Evolutionary conservation across 1,140 invertebrate genomes (phyloP).

Genomic region (Pseudomyrmex gracilis): DNA sequence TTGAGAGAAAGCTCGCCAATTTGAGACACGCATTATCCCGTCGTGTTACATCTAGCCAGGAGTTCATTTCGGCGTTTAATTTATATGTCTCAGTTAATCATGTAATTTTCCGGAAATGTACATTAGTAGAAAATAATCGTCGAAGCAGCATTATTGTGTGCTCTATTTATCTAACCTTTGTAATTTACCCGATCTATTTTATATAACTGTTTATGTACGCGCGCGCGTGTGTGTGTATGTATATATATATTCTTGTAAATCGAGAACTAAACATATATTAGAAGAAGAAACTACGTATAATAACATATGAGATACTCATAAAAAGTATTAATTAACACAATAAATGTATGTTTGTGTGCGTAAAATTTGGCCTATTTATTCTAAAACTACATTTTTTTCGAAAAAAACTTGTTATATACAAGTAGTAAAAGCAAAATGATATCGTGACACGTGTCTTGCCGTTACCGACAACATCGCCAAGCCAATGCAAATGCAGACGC

Average conservation of each 20-base stretch:
- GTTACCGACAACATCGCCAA: conserved; percentile 16
- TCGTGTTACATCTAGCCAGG: conserved; percentile 51
- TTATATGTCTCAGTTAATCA: conserved; percentile 3
- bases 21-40: conserved; percentile 66
- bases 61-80: conserved; percentile 31
- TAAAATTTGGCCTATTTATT: neutral
- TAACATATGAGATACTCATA: no score
- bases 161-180: neutral
- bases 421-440: conserved; percentile 2
- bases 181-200: neutral
- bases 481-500: conserved; percentile 23
- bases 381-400: neutral
- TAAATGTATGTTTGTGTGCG: neutral
- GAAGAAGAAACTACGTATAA: no score
- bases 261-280: no score
- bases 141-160: neutral
- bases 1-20: conserved; percentile 70
- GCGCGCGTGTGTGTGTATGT: no score
- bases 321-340: no score
- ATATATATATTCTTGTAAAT: no score
- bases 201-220: neutral
- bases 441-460: neutral
- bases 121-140: neutral
- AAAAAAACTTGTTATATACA: no score
- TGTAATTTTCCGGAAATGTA: neutral